A percentile compares a stretch with the other conserved stretches of the same genome.
Evolutionary conservation across 2,888 invertebrate genomes (phyloP).

Genomic region (Diarsia rubi): DNA sequence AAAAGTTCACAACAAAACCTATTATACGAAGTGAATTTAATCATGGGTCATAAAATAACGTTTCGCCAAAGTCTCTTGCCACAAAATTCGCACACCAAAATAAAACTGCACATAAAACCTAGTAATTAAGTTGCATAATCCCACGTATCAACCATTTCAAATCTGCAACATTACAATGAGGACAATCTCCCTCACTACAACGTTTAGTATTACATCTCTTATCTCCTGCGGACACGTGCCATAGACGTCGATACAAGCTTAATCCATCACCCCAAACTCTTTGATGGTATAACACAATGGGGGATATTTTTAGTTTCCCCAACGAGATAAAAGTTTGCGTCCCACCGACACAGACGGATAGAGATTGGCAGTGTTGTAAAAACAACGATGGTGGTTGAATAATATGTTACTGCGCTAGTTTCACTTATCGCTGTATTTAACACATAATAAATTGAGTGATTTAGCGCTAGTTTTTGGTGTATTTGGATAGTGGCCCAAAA

Average conservation of each 20-base stretch:
- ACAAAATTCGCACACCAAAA: background rate
- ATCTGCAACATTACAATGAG: constrained; percentile 54
- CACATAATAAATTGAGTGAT: background rate
- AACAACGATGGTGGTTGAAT: constrained; percentile 37
- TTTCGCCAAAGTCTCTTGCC: background rate
- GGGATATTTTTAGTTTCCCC: constrained; percentile 67
- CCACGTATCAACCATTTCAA: constrained; percentile 57
- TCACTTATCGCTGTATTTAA: background rate
- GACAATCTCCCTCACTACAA: constrained; percentile 53
- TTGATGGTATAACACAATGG: constrained; percentile 82
- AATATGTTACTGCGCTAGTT: background rate
- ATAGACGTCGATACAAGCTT: constrained; percentile 78
- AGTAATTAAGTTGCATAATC: constrained; percentile 53
- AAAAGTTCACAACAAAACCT: no score
- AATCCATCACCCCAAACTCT: constrained; percentile 87
- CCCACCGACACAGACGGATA: constrained; percentile 40
- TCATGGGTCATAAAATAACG: background rate
- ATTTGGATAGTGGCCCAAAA: background rate
- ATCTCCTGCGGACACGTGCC: constrained; percentile 83
- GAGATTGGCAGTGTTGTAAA: constrained; percentile 44
- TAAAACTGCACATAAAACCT: background rate
- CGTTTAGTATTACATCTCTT: constrained; percentile 73
- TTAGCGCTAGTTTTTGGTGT: background rate
- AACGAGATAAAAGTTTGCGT: constrained; percentile 64
- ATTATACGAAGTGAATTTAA: background rate